A percentile compares a stretch with the other conserved stretches of the same genome.
Conservation (phyloP, 2,797 vertebrate genomes). For the Lindbergichthys nudifrons region DNA sequence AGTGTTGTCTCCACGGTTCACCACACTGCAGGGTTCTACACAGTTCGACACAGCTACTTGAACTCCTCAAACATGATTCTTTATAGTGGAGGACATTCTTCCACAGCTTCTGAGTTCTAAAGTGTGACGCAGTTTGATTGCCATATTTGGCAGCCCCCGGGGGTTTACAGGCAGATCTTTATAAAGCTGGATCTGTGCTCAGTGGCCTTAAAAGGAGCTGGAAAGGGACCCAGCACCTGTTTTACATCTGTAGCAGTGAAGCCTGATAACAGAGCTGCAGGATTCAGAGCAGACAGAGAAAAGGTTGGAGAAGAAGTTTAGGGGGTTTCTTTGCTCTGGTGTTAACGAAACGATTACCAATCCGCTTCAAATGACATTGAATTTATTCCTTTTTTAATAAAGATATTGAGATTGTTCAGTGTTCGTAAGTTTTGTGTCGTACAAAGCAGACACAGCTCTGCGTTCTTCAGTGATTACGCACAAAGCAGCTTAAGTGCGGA, state of each 20-base stretch:
- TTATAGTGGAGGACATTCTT: slow-evolving; percentile 63
- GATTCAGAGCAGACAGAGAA: slow-evolving; percentile 48
- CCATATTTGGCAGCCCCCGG: slow-evolving; percentile 85
- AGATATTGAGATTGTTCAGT: not conserved
- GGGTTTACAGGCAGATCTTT: slow-evolving; percentile 82
- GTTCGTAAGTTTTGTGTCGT: not conserved
- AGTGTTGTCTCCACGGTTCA: not conserved
- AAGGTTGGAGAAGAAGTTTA: slow-evolving; percentile 45
- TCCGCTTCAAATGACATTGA: slow-evolving; percentile 17
- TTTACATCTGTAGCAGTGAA: slow-evolving; percentile 76
- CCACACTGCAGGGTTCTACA: not conserved
- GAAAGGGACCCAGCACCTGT: slow-evolving; percentile 82
- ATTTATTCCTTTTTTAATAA: not conserved
- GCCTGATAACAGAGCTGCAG: slow-evolving; percentile 72
- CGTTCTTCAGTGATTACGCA: slow-evolving; percentile 39
- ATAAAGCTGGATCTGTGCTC: slow-evolving; percentile 82
- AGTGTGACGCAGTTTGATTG: slow-evolving; percentile 71
- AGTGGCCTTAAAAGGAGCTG: slow-evolving; percentile 86
- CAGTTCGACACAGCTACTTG: slow-evolving; percentile 14
- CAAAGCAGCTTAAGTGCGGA: slow-evolving; percentile 61
- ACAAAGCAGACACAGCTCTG: slow-evolving; percentile 19
- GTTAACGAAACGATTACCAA: slow-evolving; percentile 37
- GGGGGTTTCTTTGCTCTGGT: slow-evolving; percentile 36
- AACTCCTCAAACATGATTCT: slow-evolving; percentile 20
- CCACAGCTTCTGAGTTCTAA: slow-evolving; percentile 57